Conservation (phyloP, 2,797 vertebrate species). For the Spheniscus humboldti region DNA sequence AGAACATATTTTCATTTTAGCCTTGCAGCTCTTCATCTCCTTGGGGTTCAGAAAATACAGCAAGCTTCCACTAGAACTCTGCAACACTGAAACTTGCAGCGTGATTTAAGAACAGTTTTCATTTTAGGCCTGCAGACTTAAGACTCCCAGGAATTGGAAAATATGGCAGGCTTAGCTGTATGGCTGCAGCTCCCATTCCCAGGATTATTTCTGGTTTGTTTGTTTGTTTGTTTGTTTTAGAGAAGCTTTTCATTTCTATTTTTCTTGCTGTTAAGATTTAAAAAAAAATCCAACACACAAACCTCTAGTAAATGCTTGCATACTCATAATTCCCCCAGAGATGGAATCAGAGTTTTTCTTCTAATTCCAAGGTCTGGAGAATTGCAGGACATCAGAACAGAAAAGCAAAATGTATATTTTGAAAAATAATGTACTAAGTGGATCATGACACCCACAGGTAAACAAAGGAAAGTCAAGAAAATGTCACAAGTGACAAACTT, state of each 20-base stretch:
- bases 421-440: neutral
- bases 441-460: neutral
- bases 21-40: neutral
- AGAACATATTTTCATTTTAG: conserved; percentile 22
- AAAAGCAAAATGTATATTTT: neutral
- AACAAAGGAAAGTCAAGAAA: neutral
- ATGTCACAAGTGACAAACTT: neutral
- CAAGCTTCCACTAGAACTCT: neutral
- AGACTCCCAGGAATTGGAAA: neutral
- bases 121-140: neutral
- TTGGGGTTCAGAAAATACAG: neutral
- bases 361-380: neutral
- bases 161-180: neutral
- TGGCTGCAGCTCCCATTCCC: neutral
- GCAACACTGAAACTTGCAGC: neutral
- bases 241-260: neutral
- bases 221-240: neutral
- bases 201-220: neutral
- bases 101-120: neutral
- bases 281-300: neutral
- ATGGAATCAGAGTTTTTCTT: neutral
- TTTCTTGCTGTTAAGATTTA: neutral
- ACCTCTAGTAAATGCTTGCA: neutral
- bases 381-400: neutral
- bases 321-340: neutral